Evolutionary conservation across 2,113 vertebrate genomes (phyloP).

Genomic region (Echinops telfairi): DNA sequence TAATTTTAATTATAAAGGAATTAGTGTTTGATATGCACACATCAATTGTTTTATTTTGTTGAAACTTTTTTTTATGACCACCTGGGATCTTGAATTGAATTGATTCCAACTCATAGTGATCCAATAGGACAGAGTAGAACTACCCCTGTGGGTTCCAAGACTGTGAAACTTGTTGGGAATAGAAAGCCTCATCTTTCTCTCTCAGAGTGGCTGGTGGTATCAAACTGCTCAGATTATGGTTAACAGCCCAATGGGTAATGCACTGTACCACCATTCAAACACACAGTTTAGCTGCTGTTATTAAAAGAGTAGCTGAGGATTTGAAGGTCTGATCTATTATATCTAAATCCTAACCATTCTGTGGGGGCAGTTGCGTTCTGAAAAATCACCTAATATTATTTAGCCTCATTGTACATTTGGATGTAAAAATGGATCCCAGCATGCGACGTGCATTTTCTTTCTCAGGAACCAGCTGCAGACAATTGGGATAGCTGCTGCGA

Average conservation of each 20-base stretch:
- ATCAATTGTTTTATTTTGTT: too few species aligned
- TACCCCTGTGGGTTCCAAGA: too few species aligned
- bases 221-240: too few species aligned
- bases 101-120: too few species aligned
- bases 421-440: background rate
- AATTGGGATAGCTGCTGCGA: slow-evolving; percentile 95
- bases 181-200: too few species aligned
- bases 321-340: background rate
- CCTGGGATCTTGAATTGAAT: too few species aligned
- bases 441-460: background rate
- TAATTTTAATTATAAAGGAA: slow-evolving; percentile 41
- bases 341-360: background rate
- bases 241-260: too few species aligned
- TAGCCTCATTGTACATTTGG: slow-evolving; percentile 2
- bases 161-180: too few species aligned
- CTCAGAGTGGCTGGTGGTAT: too few species aligned
- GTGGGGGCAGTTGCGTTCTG: slow-evolving; percentile 29
- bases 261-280: background rate
- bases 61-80: too few species aligned
- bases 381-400: background rate
- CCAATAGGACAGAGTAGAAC: too few species aligned
- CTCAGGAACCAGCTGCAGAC: slow-evolving; percentile 93
- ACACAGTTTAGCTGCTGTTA: background rate
- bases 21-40: too few species aligned
- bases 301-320: slow-evolving; percentile 28